Conservation (phyloP, 2,113 vertebrate genomes). For the Myanophis thanlyinensis region DNA sequence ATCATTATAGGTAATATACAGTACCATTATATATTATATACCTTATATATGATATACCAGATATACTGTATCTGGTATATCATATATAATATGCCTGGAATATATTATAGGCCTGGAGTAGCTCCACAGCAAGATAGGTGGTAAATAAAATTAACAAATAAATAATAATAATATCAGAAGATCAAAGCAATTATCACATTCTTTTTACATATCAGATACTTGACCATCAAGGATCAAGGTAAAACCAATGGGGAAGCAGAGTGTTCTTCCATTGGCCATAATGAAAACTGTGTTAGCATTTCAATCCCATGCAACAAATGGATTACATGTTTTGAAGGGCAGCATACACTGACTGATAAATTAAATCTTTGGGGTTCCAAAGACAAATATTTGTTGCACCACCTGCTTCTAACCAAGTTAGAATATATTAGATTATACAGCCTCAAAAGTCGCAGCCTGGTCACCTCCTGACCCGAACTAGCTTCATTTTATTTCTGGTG, state of each 20-base stretch:
- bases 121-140: too few species aligned
- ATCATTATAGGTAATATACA: too few species aligned
- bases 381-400: background rate
- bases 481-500: background rate
- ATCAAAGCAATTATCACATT: slow-evolving; percentile 26
- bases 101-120: too few species aligned
- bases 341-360: background rate
- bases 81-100: too few species aligned
- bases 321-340: background rate
- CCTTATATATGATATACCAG: too few species aligned
- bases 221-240: slow-evolving; percentile 34
- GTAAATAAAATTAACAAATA: too few species aligned
- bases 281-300: accelerated
- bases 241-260: slow-evolving; percentile 10
- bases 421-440: background rate
- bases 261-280: background rate
- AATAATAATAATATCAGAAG: background rate
- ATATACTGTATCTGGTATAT: too few species aligned
- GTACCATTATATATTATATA: too few species aligned
- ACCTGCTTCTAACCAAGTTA: background rate
- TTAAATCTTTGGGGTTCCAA: background rate
- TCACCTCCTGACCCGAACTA: background rate
- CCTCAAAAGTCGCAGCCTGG: background rate
- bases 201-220: background rate
- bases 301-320: background rate